Evolutionary conservation across 2,113 vertebrate genomes (phyloP).

Genomic region (Hemiscyllium ocellatum): DNA sequence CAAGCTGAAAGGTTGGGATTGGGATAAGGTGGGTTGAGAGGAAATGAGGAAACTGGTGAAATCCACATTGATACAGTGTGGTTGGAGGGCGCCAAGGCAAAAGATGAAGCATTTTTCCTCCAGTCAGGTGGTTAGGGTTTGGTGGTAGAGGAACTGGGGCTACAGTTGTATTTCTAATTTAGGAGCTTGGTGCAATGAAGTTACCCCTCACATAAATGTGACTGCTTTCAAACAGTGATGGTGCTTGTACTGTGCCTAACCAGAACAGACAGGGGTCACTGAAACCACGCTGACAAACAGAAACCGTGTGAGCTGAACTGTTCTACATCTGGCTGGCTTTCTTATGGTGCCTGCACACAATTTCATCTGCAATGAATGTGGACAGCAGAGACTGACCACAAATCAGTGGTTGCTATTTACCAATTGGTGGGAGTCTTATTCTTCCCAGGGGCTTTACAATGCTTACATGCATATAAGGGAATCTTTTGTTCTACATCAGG

Average conservation of each 20-base stretch:
- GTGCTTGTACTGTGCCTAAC: not conserved
- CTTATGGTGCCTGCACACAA: not conserved
- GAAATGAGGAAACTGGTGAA: no score
- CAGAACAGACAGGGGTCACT: not conserved
- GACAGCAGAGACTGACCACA: not conserved
- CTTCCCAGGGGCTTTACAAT: not conserved
- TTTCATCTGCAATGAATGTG: not conserved
- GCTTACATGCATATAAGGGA: not conserved
- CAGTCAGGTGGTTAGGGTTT: no score
- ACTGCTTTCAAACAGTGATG: not conserved
- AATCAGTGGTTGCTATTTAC: not conserved
- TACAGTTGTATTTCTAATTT: not conserved
- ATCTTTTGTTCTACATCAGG: not conserved
- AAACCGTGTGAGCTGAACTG: not conserved
- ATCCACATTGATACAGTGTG: no score
- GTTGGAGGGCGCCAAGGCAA: no score
- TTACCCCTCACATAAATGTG: not conserved
- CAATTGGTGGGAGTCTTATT: not conserved
- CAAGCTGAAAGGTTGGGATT: no score
- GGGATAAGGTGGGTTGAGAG: no score
- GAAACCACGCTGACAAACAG: not conserved
- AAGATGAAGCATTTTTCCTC: no score
- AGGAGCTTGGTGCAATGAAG: not conserved
- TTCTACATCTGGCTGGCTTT: not conserved
- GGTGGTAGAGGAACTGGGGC: not conserved